Percentiles rank a stretch among this genome's conserved stretches.
Conservation (phyloP, 2,113 vertebrate species). For the Eulemur rufifrons region DNA sequence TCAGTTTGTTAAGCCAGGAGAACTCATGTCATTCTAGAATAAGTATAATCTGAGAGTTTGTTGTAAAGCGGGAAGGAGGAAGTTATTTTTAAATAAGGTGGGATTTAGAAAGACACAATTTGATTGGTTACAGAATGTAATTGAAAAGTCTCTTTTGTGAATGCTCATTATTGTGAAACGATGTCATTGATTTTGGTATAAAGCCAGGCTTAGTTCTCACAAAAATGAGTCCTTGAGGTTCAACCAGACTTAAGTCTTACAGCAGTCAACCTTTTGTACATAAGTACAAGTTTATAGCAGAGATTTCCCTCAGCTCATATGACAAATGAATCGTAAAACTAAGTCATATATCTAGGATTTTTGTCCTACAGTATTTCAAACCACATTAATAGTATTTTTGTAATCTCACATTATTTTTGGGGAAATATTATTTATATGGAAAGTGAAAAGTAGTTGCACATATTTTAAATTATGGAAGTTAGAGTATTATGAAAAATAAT, state of each 20-base stretch:
- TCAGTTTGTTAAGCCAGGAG: not conserved
- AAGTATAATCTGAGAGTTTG: not conserved
- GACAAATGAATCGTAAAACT: not conserved
- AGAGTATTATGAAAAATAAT: not conserved
- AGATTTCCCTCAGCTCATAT: not conserved
- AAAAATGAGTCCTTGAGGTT: not conserved
- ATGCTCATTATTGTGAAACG: not conserved
- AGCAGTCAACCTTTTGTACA: not conserved
- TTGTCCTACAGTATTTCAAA: not conserved
- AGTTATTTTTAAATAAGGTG: not conserved
- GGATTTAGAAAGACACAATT: not conserved
- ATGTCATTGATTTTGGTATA: not conserved
- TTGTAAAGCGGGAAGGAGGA: not conserved
- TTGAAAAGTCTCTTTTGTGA: not conserved
- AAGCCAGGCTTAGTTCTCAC: not conserved
- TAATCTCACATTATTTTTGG: not conserved
- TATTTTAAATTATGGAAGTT: slow-evolving; percentile 25
- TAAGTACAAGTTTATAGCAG: not conserved
- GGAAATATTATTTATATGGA: not conserved
- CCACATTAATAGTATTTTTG: not conserved
- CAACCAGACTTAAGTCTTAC: not conserved
- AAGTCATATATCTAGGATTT: not conserved
- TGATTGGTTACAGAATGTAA: not conserved
- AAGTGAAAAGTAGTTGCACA: not conserved
- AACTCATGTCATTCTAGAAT: not conserved